These are phyloP conservation scores for Eulithis testata DNA, from an alignment of 2,888 invertebrate species.

Conservation along the genomic window DNA sequence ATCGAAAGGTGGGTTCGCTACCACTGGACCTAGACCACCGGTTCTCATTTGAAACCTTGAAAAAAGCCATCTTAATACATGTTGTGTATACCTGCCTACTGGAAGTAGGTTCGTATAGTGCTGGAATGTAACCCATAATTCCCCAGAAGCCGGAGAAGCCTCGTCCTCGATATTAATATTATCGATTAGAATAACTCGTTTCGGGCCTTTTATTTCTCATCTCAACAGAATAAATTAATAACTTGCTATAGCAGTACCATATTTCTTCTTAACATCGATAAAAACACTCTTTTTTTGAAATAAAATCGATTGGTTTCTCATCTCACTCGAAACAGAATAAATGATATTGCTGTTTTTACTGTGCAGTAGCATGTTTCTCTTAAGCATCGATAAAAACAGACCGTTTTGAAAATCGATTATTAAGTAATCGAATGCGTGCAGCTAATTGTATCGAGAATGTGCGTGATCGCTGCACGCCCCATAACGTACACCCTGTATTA, in stretches of 20 bases:
- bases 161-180: conserved; percentile 54
- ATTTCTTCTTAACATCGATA: conserved; percentile 2
- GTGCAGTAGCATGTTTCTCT: neutral
- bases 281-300: conserved; percentile 25
- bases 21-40: no score
- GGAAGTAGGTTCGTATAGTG: neutral
- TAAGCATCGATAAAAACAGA: conserved; percentile 14
- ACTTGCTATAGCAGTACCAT: neutral
- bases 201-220: conserved; percentile 35
- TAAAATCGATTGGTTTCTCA: conserved; percentile 51
- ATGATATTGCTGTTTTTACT: no score
- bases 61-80: neutral
- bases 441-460: conserved; percentile 58
- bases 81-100: neutral
- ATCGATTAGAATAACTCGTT: conserved; percentile 54
- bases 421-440: conserved; percentile 61
- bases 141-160: conserved; percentile 44
- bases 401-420: conserved; percentile 52
- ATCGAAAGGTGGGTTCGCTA: no score
- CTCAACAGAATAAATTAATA: conserved; percentile 21
- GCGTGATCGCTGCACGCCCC: conserved; percentile 54
- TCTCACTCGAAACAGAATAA: no score
- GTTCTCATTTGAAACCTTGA: no score
- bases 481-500: conserved; percentile 31
- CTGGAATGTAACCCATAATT: conserved; percentile 45